Evolutionary conservation across 2,888 invertebrate species (phyloP).

Genomic region (Archaeoteleia sp.): DNA sequence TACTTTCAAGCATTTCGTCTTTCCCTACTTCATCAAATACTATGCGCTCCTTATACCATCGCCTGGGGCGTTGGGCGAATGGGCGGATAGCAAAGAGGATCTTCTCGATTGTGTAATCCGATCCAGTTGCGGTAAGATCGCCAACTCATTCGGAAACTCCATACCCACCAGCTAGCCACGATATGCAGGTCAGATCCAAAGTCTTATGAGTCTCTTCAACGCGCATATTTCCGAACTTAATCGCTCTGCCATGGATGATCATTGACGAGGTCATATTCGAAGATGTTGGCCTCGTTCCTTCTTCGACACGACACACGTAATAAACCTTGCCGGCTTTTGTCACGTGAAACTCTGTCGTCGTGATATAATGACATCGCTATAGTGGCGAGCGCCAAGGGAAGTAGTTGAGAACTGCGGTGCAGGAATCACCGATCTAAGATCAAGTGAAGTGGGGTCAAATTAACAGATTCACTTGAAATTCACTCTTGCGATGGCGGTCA

Average conservation of each 20-base stretch:
- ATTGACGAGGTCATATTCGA: constrained; percentile 30
- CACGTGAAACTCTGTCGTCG: constrained; percentile 7
- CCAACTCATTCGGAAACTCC: constrained; percentile 30
- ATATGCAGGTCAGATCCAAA: constrained; percentile 33
- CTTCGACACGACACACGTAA: constrained; percentile 8
- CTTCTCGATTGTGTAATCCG: constrained; percentile 22
- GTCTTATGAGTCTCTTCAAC: constrained; percentile 29
- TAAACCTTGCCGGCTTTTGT: constrained; percentile 21
- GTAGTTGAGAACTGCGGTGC: constrained; percentile 12
- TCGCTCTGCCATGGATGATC: constrained; percentile 17
- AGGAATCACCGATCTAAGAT: constrained; percentile 8
- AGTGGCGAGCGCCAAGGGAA: too few relatives aligned
- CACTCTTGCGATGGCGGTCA: constrained; percentile 28
- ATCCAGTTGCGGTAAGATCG: constrained; percentile 24
- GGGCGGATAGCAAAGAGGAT: constrained; percentile 13
- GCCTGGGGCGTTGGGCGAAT: constrained; percentile 10
- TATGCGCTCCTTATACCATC: constrained; percentile 1
- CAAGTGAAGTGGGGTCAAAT: constrained; percentile 18
- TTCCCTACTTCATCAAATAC: neutral
- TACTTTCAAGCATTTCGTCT: neutral
- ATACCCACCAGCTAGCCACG: constrained; percentile 28
- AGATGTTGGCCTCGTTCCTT: constrained; percentile 2
- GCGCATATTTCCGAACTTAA: constrained; percentile 29
- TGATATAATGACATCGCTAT: too few relatives aligned
- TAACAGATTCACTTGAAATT: constrained; percentile 39